These are phyloP conservation scores for Adelphocoris suturalis DNA, from an alignment of 2,888 invertebrate genomes.

Conservation along the genomic window DNA sequence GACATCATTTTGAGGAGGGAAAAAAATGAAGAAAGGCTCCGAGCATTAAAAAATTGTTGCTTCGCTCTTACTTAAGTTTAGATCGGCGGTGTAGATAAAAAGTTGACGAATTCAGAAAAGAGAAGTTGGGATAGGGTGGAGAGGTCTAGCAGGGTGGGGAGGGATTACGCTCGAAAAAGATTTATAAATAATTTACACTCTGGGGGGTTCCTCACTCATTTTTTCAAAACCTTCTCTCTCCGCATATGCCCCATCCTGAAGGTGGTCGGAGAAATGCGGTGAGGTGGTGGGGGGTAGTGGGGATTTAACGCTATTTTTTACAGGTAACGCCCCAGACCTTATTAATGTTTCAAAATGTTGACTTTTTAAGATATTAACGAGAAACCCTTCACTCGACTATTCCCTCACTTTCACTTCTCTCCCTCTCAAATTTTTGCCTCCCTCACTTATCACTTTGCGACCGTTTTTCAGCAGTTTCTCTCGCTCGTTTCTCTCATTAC, in stretches of 20 bases:
- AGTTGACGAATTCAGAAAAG: constrained; percentile 46
- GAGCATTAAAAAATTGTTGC: neutral
- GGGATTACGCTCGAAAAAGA: constrained; percentile 32
- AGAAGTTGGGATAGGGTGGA: neutral
- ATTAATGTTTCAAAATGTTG: constrained; percentile 67
- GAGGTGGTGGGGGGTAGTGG: neutral
- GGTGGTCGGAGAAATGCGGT: neutral
- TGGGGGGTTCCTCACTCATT: neutral
- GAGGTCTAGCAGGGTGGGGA: neutral
- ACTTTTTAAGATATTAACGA: constrained; percentile 63
- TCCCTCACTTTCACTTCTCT: neutral
- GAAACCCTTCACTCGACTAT: neutral
- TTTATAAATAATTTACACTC: constrained; percentile 62
- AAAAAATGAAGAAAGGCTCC: neutral
- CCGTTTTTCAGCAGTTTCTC: neutral
- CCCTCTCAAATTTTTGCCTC: neutral
- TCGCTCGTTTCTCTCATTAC: neutral
- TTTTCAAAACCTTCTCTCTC: constrained; percentile 13
- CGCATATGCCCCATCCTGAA: neutral
- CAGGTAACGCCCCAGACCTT: constrained; percentile 44
- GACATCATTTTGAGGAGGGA: neutral
- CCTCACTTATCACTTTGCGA: neutral
- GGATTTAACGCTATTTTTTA: constrained; percentile 29
- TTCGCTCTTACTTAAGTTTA: constrained; percentile 44
- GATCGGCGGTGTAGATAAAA: constrained; percentile 52